These are phyloP conservation scores for Galaxea fascicularis DNA, from an alignment of 92 coral and sea anemone genomes.

Conservation along the genomic window DNA sequence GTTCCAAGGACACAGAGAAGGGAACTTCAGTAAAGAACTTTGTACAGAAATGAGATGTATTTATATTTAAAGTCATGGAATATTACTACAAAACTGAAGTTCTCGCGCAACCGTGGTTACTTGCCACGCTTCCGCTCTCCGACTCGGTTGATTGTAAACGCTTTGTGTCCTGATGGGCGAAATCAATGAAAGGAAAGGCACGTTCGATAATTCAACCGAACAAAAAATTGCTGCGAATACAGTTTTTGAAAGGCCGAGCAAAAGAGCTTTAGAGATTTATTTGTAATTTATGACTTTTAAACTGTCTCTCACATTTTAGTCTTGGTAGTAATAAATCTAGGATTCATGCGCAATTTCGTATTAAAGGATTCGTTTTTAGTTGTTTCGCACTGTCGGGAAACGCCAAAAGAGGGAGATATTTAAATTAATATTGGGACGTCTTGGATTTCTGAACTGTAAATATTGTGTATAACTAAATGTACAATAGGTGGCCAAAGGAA, in stretches of 20 bases:
- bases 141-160: not conserved
- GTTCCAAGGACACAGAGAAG: no score
- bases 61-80: not conserved
- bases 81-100: conserved; percentile 1
- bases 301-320: not conserved
- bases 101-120: not conserved
- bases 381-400: not conserved
- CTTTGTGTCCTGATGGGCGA: not conserved
- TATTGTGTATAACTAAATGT: conserved; percentile 29
- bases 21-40: not conserved
- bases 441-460: conserved; percentile 28
- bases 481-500: not conserved
- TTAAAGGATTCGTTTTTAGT: not conserved
- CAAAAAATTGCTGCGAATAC: no score
- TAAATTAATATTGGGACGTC: not conserved
- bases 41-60: conserved; percentile 18
- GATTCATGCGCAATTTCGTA: not conserved
- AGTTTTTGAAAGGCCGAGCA: not conserved
- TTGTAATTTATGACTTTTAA: not conserved
- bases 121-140: not conserved
- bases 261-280: not conserved
- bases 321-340: not conserved
- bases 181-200: not conserved
- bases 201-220: not conserved
- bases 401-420: not conserved